Evolutionary conservation across 2,888 invertebrate species (phyloP), one percentile per base, ranked within the genome.

Genomic region (Schizotus pectinicornis): DNA sequence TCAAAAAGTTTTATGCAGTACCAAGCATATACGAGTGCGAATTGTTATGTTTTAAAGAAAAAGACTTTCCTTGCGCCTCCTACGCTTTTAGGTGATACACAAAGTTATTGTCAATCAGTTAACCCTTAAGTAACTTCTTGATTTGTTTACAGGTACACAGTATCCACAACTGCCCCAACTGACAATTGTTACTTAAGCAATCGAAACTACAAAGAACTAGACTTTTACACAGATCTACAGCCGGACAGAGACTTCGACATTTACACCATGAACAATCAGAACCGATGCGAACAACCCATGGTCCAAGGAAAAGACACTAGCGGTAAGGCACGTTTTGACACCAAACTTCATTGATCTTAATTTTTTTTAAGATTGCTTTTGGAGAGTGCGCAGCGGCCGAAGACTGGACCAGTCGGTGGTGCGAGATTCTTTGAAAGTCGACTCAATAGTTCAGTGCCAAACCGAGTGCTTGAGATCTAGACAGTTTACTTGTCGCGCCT

Each of bases 111-210:
- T 32, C 7, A 45, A 45, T 3, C 12, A 13, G 9, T 6, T 33
- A 55, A 36, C 6, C 2, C 11, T 9, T n/a, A 11, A n/a, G 22
- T 42, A 34, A 32, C 3, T 22, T 13, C 7, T 34, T 33, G 30
- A n/a, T 31, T 38, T 47, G 36, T 47, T 60, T 62, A 30, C 52
- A 81, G 82, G 53, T 82, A 81, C 69, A 86, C 85, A 9, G 68
- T 80, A 30, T 76, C 79, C 9, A 71, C 80, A 0, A 82, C 81
- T 22, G 80, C 84, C 0, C 84, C 85, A 0, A 83, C 85, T 0
- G 90, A 92, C 69, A 93, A 93, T 76, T 93, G 92, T 66, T 88
- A 89, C 74, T 79, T 92, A 2, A 91, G 90, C 65, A 88, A 89
- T 70, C 81, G 88, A 6, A 85, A 88, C 0, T 88, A 90, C 64